Conservation (phyloP, 2,797 vertebrate species). For the Okamejei kenojei region DNA sequence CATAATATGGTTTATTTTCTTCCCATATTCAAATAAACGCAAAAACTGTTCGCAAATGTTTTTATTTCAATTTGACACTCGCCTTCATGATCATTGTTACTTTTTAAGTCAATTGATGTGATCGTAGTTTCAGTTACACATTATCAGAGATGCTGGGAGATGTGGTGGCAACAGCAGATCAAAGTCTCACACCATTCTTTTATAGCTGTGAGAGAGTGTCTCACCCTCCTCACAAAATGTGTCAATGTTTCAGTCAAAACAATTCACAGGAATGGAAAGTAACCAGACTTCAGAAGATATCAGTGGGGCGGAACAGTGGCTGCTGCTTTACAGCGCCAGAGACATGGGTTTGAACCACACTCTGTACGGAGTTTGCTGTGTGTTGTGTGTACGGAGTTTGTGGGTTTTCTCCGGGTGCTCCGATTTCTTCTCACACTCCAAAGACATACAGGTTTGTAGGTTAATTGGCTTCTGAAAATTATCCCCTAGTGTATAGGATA, state of each 20-base stretch:
- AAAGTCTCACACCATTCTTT: not conserved
- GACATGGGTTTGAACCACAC: too few relatives aligned
- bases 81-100: not conserved
- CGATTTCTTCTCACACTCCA: too few relatives aligned
- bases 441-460: too few relatives aligned
- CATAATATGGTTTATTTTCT: not conserved
- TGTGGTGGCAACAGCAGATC: not conserved
- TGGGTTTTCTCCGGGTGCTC: too few relatives aligned
- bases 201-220: not conserved
- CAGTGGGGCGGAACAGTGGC: too few relatives aligned
- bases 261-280: too few relatives aligned
- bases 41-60: conserved; percentile 21
- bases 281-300: not conserved
- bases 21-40: conserved; percentile 25
- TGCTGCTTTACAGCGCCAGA: too few relatives aligned
- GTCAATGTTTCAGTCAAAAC: not conserved
- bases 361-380: too few relatives aligned
- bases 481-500: too few relatives aligned
- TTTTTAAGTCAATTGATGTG: not conserved
- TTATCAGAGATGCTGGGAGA: not conserved
- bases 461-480: too few relatives aligned
- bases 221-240: not conserved
- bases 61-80: not conserved
- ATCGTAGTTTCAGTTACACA: not conserved
- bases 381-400: too few relatives aligned